A percentile compares a stretch with the other conserved stretches of the same genome.
These are phyloP conservation scores for Punctoribates punctum DNA, from an alignment of 2,888 invertebrate genomes.

Conservation along the genomic window DNA sequence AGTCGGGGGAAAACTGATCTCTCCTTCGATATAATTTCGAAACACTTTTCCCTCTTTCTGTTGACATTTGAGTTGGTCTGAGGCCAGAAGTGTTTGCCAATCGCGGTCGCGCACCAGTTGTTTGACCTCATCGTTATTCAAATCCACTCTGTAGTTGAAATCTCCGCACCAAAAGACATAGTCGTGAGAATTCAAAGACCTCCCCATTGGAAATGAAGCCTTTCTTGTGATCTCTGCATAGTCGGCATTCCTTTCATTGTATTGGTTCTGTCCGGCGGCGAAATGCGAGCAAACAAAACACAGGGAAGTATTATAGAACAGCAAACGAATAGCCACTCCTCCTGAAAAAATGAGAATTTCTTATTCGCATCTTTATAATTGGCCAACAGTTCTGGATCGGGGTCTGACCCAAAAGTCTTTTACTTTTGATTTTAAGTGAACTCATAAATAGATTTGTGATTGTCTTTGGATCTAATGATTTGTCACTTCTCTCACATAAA, in stretches of 20 bases:
- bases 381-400: no score
- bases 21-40: constrained; percentile 86
- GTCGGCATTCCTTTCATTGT: constrained; percentile 89
- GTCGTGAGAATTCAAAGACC: constrained; percentile 89
- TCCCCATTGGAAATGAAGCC: constrained; percentile 76
- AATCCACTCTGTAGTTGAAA: constrained; percentile 95
- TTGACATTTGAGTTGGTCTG: constrained; percentile 75
- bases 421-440: no score
- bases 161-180: constrained; percentile 99
- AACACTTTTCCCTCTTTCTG: constrained; percentile 60
- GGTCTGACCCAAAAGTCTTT: no score
- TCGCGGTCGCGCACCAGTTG: constrained; percentile 72
- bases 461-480: no score
- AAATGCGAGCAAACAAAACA: constrained; percentile 99
- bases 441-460: no score
- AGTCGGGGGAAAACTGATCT: constrained; percentile 86
- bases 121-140: constrained; percentile 90
- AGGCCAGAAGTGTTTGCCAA: constrained; percentile 69
- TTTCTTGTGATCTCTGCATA: constrained; percentile 92
- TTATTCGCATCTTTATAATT: no score
- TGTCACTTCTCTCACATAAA: no score
- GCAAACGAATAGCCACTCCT: constrained; percentile 85
- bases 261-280: constrained; percentile 96
- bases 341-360: no score
- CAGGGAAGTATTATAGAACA: constrained; percentile 84